A percentile compares a stretch with the other conserved stretches of the same genome.
These are phyloP conservation scores for Antitype chi DNA, from an alignment of 2,888 invertebrate genomes.

Conservation along the genomic window DNA sequence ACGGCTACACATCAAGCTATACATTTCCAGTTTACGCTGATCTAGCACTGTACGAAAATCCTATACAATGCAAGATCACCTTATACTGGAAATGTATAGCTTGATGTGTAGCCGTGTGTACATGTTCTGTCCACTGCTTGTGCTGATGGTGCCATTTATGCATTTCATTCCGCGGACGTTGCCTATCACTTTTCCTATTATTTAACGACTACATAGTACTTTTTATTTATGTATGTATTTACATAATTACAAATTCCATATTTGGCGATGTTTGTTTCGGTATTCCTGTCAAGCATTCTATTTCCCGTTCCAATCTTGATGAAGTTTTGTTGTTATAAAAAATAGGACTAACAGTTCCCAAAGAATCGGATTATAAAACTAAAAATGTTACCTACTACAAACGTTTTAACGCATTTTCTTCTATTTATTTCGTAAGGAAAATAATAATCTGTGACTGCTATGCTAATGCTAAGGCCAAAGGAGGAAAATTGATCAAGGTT, in stretches of 20 bases:
- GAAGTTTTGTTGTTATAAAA: not conserved
- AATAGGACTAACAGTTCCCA: not conserved
- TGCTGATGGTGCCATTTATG: not conserved
- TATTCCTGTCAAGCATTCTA: not conserved
- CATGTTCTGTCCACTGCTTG: not conserved
- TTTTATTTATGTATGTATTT: not conserved
- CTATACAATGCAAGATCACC: no score
- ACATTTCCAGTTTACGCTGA: no score
- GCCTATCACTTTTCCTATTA: not conserved
- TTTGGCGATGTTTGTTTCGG: not conserved
- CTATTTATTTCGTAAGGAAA: no score
- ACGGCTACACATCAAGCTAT: no score
- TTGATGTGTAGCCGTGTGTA: no score
- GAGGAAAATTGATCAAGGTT: conserved; percentile 41
- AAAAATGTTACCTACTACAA: not conserved
- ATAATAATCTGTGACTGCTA: conserved; percentile 4
- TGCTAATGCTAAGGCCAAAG: not conserved
- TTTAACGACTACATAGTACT: not conserved
- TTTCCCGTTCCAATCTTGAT: not conserved
- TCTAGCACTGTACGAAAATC: no score
- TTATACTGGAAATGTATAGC: no score
- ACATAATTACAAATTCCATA: not conserved
- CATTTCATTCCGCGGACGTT: not conserved
- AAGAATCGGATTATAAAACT: not conserved
- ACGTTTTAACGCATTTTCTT: not conserved